Evolutionary conservation across 2,113 vertebrate genomes (phyloP).

Genomic region (Mirounga angustirostris): DNA sequence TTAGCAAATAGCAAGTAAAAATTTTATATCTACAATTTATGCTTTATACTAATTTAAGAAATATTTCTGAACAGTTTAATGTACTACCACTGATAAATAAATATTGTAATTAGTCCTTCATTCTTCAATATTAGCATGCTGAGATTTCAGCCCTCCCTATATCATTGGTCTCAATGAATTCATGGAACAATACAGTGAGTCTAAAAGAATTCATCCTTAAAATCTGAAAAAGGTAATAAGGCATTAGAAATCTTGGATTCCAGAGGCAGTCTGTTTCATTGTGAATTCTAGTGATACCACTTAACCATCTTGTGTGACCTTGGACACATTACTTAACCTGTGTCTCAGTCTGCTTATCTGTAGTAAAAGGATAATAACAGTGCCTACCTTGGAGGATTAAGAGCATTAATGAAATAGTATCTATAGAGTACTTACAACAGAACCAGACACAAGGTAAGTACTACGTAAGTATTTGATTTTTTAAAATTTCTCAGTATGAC

Average conservation of each 20-base stretch:
- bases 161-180: neutral
- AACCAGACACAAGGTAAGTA: neutral
- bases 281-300: neutral
- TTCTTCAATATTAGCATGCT: neutral
- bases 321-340: neutral
- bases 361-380: conserved; percentile 1
- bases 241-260: neutral
- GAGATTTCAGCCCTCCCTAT: neutral
- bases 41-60: conserved; percentile 44
- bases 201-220: neutral
- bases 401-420: neutral
- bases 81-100: neutral
- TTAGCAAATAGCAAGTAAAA: conserved; percentile 46
- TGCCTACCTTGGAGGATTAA: neutral
- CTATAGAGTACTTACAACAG: neutral
- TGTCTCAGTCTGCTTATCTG: neutral
- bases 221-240: neutral
- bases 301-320: neutral
- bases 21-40: neutral
- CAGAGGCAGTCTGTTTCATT: neutral
- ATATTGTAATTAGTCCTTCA: neutral
- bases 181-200: neutral
- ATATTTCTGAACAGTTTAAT: conserved; percentile 23
- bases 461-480: neutral
- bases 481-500: neutral